Percentiles rank a stretch among this genome's conserved stretches.
Conservation (phyloP, 2,113 vertebrate genomes). For the Pterocles gutturalis region DNA sequence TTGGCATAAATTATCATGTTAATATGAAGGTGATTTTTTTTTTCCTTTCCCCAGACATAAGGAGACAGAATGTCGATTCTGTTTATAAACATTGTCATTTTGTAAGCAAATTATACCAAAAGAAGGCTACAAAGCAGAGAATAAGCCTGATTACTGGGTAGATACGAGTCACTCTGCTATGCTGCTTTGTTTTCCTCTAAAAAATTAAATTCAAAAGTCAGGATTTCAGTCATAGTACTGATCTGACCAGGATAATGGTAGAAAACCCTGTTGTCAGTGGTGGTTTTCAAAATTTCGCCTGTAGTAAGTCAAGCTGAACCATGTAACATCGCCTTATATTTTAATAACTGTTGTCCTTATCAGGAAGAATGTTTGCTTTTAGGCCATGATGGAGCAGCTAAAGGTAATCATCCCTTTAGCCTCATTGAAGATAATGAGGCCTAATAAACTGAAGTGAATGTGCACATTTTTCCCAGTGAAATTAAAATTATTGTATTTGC, state of each 20-base stretch:
- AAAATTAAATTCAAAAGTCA: background rate
- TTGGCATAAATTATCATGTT: slow-evolving; percentile 13
- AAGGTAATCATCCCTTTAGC: slow-evolving; percentile 18
- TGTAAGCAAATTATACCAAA: background rate
- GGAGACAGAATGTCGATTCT: slow-evolving; percentile 25
- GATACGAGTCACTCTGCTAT: background rate
- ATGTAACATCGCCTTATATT: background rate
- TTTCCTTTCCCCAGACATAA: background rate
- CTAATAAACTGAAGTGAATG: background rate
- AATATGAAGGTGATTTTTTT: background rate
- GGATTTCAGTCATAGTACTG: background rate
- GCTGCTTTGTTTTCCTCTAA: slow-evolving; percentile 35
- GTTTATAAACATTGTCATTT: slow-evolving; percentile 8
- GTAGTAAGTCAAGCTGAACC: background rate
- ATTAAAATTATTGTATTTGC: background rate
- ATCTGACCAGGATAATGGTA: background rate
- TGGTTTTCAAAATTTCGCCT: background rate
- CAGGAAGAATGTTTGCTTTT: background rate
- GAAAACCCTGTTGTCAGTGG: background rate
- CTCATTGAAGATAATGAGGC: slow-evolving; percentile 21
- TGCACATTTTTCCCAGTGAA: background rate
- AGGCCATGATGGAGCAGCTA: background rate
- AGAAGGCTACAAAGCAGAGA: background rate
- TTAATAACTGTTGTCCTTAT: slow-evolving; percentile 2
- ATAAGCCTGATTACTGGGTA: background rate